These are phyloP conservation scores for Thymelicus sylvestris DNA, from an alignment of 2,888 invertebrate species.

Conservation along the genomic window DNA sequence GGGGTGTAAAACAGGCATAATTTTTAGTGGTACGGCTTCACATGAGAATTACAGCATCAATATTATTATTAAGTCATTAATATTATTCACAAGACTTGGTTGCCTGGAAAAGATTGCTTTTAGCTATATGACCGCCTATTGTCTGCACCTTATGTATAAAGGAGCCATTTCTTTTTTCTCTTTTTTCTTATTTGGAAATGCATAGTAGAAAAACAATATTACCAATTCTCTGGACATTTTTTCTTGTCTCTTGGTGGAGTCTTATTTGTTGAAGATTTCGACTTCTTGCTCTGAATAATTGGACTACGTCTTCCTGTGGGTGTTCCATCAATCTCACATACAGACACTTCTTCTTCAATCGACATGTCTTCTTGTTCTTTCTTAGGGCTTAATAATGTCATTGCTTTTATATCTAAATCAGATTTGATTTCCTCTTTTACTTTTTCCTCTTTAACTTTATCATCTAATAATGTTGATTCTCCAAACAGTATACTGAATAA, in stretches of 20 bases:
- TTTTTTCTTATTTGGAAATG: too few species aligned
- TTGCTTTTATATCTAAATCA: slow-evolving; percentile 25
- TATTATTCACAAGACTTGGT: too few species aligned
- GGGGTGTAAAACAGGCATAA: too few species aligned
- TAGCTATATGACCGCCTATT: too few species aligned
- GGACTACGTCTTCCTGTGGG: slow-evolving; percentile 71
- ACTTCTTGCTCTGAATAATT: slow-evolving; percentile 64
- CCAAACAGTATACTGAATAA: slow-evolving; percentile 64
- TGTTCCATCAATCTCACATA: slow-evolving; percentile 70
- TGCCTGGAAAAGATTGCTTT: too few species aligned
- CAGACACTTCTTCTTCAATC: slow-evolving; percentile 56
- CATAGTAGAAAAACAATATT: slow-evolving; percentile 38
- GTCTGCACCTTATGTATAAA: too few species aligned
- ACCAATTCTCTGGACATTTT: slow-evolving; percentile 70
- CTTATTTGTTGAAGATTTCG: slow-evolving; percentile 42
- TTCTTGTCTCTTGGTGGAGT: slow-evolving; percentile 62
- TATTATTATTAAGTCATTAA: too few species aligned
- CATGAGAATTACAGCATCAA: too few species aligned
- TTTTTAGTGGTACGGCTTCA: too few species aligned
- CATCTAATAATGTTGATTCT: slow-evolving; percentile 46
- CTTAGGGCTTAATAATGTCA: slow-evolving; percentile 33
- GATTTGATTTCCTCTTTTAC: neutral
- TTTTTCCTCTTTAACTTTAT: neutral
- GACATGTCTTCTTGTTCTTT: slow-evolving; percentile 5
- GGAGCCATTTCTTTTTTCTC: too few species aligned